Evolutionary conservation across 2,888 invertebrate species (phyloP), one percentile per base, ranked within the genome.

Genomic region (Rotaria magnacalcarata): DNA sequence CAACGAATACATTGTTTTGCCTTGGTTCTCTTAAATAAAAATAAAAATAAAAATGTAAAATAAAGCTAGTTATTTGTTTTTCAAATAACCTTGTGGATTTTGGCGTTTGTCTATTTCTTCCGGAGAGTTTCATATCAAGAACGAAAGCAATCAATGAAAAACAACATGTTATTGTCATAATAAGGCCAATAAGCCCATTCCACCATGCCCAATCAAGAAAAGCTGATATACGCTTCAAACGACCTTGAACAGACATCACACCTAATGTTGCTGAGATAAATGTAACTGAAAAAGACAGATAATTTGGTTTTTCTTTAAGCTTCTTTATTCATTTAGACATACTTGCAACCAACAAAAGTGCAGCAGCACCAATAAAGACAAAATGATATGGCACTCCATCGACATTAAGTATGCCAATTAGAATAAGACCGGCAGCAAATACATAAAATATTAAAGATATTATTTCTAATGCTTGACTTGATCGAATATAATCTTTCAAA

Each of bases 141-240:
- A 50, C 1, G 3, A 52, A 16, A 3, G 52, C 52, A 11, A 52
- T 16, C 16, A 14, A 16, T 16, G 52, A 50, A 50, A 50, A 50
- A 50, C 50, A 50, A 50, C 50, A 50, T 8, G 14, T 16, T 14
- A 52, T 14, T 11, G 52, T 52, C 52, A 52, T 52, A 5, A 54
- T 54, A 0, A 54, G 54, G 4, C 34, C 67, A 19, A 41, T 34
- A 41, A 67, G 34, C 10, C 67, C 67, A 41, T 67, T 67, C 34
- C 67, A 67, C 34, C 67, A 67, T 14, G 67, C 67, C 67, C 67
- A 67, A 67, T 67, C 67, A 67, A 16, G 67, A 67, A 16, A 34
- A 14, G 34, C 67, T 14, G 0, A 0, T 27, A 14, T 16, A 34
- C 16, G 34, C 34, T 27, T 27, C 14, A 4, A 16, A 19, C 67